Evolutionary conservation across 2,888 invertebrate species (phyloP), one percentile per base, ranked within the genome.

Genomic region (Dromius quadrimaculatus): DNA sequence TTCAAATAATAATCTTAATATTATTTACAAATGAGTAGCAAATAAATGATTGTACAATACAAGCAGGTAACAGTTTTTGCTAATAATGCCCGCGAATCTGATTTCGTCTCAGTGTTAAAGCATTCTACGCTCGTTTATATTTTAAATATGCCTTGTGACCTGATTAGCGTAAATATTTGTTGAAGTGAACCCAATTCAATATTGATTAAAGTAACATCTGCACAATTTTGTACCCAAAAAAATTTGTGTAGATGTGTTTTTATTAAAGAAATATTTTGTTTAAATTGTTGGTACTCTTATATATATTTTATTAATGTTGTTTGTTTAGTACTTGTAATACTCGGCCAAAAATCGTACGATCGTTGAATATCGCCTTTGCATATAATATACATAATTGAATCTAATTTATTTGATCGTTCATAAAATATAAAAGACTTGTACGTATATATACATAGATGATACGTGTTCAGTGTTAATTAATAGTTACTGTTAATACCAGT

Each of bases 261-360:
- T 23, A 54, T 9, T 50, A 17, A 41, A 38, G 20, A 54, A 23
- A 22, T n/a, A 50, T 50, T 28, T 50, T 11, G 11, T 50, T 50
- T 50, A 54, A 59, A 69, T 59, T 69, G 69, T 69, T 69, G 69
- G 59, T 59, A 69, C 45, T 69, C 69, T 68, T 28, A 45, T 22
- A 69, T 69, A 69, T 69, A 69, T 69, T 69, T 69, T 69, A 69
- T 69, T 34, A 45, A 59, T 22, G 62, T 70, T 70, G 66, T 74
- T 76, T 74, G 73, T 74, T 74, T 77, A 76, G 76, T 77, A 78
- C 77, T 76, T 77, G 77, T 77, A 73, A 71, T 70, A 75, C 76
- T 78, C 78, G 78, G 78, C 79, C 77, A 79, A 79, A 78, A 78
- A 15, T 54, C 50, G 78, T 77, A 69, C 43, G 59, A 69, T 32